phyloP scores from a whole-genome alignment of 2,888 invertebrate species.

The Drosophila subsilvestris region DNA sequence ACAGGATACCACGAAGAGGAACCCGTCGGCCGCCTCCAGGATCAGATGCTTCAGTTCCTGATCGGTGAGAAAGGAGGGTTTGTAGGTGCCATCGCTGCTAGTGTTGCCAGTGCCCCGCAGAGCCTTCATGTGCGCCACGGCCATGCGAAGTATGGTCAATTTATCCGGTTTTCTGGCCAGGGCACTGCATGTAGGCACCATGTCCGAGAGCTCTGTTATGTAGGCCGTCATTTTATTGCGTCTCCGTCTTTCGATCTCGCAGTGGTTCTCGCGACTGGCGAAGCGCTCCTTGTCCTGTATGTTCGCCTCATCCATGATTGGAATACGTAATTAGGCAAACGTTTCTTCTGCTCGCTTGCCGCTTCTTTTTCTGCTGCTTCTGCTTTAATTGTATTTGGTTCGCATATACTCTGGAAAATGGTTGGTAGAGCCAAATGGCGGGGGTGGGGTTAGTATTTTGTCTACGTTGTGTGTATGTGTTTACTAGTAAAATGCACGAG shows the following conservation, averaged over 20 bases:
- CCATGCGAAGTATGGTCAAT: slow-evolving; percentile 99
- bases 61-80: slow-evolving; percentile 99
- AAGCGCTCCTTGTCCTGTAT: slow-evolving; percentile 98
- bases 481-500: slow-evolving; percentile 3
- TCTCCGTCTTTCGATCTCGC: slow-evolving; percentile 98
- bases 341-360: slow-evolving; percentile 53
- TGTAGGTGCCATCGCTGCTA: slow-evolving; percentile 97
- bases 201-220: slow-evolving; percentile 99
- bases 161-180: slow-evolving; percentile 99
- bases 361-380: slow-evolving; percentile 1
- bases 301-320: slow-evolving; percentile 93
- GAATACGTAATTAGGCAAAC: slow-evolving; percentile 68
- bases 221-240: slow-evolving; percentile 99
- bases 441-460: slow-evolving; percentile 71
- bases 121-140: slow-evolving; percentile 99
- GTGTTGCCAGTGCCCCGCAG: slow-evolving; percentile 97
- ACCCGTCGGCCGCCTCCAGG: slow-evolving; percentile 99
- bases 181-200: slow-evolving; percentile 99
- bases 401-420: slow-evolving; percentile 59
- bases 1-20: slow-evolving; percentile 92
- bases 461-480: slow-evolving; percentile 59
- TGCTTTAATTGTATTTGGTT: slow-evolving; percentile 75
- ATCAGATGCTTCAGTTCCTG: slow-evolving; percentile 99
- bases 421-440: slow-evolving; percentile 46
- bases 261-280: slow-evolving; percentile 98